A percentile compares a stretch with the other conserved stretches of the same genome.
These are phyloP conservation scores for Athene cunicularia DNA, from an alignment of 2,113 vertebrate genomes.

Conservation along the genomic window DNA sequence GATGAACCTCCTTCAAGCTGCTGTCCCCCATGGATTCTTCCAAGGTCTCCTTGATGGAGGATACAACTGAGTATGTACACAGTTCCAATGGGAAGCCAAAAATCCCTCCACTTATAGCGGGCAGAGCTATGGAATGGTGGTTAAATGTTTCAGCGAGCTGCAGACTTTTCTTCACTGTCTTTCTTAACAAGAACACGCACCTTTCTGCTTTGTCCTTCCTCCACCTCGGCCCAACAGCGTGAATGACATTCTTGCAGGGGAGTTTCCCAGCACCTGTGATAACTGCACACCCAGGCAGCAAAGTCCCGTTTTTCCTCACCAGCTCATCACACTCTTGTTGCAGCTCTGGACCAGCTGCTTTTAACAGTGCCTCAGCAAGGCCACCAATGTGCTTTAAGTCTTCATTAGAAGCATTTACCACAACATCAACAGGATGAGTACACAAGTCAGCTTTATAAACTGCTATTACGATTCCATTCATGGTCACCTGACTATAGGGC, in stretches of 20 bases:
- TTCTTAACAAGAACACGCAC: slow-evolving; percentile 55
- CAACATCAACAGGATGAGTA: slow-evolving; percentile 67
- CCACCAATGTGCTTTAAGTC: slow-evolving; percentile 67
- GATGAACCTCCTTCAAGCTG: slow-evolving; percentile 78
- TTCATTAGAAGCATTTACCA: slow-evolving; percentile 79
- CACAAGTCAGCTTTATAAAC: slow-evolving; percentile 81
- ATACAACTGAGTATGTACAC: slow-evolving; percentile 74
- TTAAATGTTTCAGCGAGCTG: slow-evolving; percentile 58
- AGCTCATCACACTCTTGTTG: slow-evolving; percentile 73
- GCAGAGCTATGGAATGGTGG: slow-evolving; percentile 82
- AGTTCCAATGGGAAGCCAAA: slow-evolving; percentile 74
- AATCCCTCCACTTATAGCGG: slow-evolving; percentile 78
- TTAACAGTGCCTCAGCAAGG: slow-evolving; percentile 70
- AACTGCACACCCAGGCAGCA: slow-evolving; percentile 60
- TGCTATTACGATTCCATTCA: slow-evolving; percentile 62
- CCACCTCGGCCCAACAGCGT: slow-evolving; percentile 81
- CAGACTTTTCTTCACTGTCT: slow-evolving; percentile 71
- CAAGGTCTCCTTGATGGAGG: slow-evolving; percentile 77
- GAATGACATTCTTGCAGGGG: slow-evolving; percentile 79
- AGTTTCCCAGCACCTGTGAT: slow-evolving; percentile 74
- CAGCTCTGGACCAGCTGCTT: slow-evolving; percentile 80
- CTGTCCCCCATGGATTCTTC: background rate
- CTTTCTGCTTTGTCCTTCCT: background rate
- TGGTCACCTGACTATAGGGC: slow-evolving; percentile 59
- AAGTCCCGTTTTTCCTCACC: background rate